Evolutionary conservation across 2,797 vertebrate species (phyloP).

Genomic region (Eospalax fontanierii): DNA sequence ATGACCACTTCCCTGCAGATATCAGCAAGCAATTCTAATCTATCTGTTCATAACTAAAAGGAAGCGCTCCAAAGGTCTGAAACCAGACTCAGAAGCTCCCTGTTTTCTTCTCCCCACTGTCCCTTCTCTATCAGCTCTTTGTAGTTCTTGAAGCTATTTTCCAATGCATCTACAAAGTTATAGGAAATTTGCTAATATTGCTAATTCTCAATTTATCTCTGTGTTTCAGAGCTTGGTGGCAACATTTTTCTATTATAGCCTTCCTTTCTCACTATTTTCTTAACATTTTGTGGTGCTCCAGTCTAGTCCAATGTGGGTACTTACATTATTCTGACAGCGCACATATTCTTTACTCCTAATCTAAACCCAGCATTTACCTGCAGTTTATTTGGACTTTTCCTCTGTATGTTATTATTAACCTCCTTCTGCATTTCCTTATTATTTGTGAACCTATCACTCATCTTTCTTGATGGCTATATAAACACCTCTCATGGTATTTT

Average conservation of each 20-base stretch:
- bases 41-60: background rate
- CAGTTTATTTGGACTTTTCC: background rate
- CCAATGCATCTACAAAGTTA: background rate
- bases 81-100: background rate
- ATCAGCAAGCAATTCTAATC: background rate
- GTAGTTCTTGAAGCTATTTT: background rate
- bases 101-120: background rate
- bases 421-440: background rate
- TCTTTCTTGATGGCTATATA: background rate
- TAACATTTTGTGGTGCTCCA: background rate
- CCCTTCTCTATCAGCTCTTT: background rate
- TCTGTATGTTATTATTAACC: background rate
- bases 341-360: background rate
- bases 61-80: background rate
- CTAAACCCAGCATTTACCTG: background rate
- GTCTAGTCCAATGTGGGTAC: background rate
- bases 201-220: background rate
- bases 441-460: background rate
- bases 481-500: background rate
- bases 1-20: background rate
- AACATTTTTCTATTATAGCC: background rate
- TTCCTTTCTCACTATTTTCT: background rate
- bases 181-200: slow-evolving; percentile 3
- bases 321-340: background rate
- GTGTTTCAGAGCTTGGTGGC: background rate